Conservation (phyloP, 2,113 vertebrate genomes). For the Zosterops hypoxanthus region DNA sequence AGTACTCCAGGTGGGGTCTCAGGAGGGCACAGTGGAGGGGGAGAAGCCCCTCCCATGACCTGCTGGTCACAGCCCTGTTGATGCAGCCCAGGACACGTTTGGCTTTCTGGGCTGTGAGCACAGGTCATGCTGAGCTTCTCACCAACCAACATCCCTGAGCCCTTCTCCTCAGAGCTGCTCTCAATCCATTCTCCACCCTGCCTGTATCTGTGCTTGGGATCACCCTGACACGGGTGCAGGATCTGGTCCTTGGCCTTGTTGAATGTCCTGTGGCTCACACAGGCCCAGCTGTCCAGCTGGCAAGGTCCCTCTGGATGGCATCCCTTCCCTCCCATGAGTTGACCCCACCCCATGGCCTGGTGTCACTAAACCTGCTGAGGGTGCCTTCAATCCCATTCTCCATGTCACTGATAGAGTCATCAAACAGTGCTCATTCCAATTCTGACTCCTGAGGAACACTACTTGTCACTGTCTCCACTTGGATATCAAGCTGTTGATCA, state of each 20-base stretch:
- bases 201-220: neutral
- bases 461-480: neutral
- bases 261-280: neutral
- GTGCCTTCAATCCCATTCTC: neutral
- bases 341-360: neutral
- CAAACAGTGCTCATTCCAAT: neutral
- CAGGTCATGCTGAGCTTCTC: neutral
- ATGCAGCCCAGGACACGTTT: neutral
- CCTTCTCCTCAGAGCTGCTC: neutral
- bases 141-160: neutral
- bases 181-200: neutral
- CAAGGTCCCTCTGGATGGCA: neutral
- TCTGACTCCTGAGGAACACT: fast-evolving
- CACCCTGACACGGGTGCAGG: neutral
- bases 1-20: neutral
- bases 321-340: neutral
- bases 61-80: neutral
- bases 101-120: neutral
- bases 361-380: neutral
- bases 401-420: neutral
- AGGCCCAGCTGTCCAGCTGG: neutral
- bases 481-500: neutral
- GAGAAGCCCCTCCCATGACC: neutral
- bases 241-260: neutral
- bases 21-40: neutral